Evolutionary conservation across 2,113 vertebrate species (phyloP).

Genomic region (Paraplagusia blochii): DNA sequence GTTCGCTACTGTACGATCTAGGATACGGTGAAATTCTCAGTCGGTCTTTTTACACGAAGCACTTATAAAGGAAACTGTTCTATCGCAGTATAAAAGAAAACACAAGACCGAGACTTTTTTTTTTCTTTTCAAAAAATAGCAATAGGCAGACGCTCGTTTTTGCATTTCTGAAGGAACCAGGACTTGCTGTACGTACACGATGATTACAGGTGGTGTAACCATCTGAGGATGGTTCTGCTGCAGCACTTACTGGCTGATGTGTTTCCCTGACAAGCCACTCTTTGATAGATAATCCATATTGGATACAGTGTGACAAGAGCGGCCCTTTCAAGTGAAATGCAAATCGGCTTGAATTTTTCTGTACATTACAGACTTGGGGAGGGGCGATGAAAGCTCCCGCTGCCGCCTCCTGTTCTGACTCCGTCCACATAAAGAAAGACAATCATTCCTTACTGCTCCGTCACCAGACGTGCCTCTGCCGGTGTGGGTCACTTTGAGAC

Average conservation of each 20-base stretch:
- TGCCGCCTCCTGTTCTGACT: constrained; percentile 42
- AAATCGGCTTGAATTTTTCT: constrained; percentile 68
- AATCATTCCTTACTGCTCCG: constrained; percentile 73
- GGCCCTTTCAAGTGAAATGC: constrained; percentile 56
- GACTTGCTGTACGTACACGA: constrained; percentile 9
- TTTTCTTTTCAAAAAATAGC: too few relatives aligned
- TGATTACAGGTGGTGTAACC: constrained; percentile 38
- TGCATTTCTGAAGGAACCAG: constrained; percentile 26
- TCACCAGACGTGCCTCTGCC: constrained; percentile 60
- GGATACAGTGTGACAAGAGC: constrained; percentile 83
- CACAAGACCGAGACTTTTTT: too few relatives aligned
- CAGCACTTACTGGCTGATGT: constrained; percentile 52
- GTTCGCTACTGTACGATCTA: too few relatives aligned
- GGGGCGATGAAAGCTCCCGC: constrained; percentile 31
- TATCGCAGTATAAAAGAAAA: constrained; percentile 52
- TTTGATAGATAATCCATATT: constrained; percentile 98
- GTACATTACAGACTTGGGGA: constrained; percentile 82
- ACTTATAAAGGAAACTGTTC: constrained; percentile 65
- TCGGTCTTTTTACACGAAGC: constrained; percentile 24
- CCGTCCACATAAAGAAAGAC: constrained; percentile 61
- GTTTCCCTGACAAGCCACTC: constrained; percentile 48
- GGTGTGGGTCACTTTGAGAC: constrained; percentile 63
- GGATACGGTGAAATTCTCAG: too few relatives aligned
- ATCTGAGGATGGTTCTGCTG: constrained; percentile 11
- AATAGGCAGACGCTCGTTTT: constrained; percentile 3